These are phyloP conservation scores for Eupsilia transversa DNA, from an alignment of 2,888 invertebrate species.

Conservation along the genomic window DNA sequence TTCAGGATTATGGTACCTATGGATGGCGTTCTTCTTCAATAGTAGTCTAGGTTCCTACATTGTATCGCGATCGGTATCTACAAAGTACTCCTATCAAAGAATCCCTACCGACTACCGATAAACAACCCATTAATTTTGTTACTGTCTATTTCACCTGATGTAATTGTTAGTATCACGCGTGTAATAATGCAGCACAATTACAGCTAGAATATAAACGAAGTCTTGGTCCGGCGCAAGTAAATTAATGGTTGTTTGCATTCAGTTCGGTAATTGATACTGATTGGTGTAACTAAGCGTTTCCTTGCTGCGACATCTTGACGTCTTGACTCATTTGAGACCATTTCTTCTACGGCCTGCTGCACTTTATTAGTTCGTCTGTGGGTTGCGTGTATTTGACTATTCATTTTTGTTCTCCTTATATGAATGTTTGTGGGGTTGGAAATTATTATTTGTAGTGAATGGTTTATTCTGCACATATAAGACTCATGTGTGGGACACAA, in stretches of 20 bases:
- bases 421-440: neutral
- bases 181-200: constrained; percentile 46
- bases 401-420: neutral
- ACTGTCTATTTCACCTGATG: constrained; percentile 2
- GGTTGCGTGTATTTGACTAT: neutral
- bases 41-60: neutral
- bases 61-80: neutral
- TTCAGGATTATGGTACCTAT: neutral
- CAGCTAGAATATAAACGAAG: constrained; percentile 63
- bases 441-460: neutral
- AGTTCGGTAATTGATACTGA: constrained; percentile 73
- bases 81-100: neutral
- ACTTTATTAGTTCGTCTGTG: constrained; percentile 28
- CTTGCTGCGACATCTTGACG: constrained; percentile 62
- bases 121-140: neutral
- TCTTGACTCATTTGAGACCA: constrained; percentile 63
- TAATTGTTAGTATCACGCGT: constrained; percentile 11
- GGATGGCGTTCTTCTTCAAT: neutral
- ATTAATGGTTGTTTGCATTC: constrained; percentile 71
- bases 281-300: constrained; percentile 71
- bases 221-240: constrained; percentile 63
- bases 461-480: neutral
- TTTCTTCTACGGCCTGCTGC: constrained; percentile 50
- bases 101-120: no score
- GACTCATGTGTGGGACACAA: neutral